phyloP scores from a whole-genome alignment of 1,140 invertebrate genomes.

The Drosophila takahashii region DNA sequence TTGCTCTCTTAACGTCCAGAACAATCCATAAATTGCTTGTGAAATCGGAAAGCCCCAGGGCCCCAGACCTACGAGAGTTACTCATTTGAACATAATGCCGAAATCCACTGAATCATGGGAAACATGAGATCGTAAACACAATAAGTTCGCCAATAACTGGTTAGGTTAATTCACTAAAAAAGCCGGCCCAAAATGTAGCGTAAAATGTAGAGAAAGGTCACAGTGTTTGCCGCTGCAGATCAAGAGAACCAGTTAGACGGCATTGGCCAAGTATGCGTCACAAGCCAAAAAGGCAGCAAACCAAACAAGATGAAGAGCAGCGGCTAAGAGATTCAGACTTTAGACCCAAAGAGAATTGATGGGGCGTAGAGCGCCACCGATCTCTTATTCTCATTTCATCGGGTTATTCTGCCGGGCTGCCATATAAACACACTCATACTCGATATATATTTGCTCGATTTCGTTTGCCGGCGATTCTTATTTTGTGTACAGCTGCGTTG shows the following conservation, averaged over 20 bases:
- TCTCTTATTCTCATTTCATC: neutral
- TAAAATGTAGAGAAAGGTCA: constrained; percentile 47
- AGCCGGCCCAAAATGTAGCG: constrained; percentile 26
- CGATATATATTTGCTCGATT: constrained; percentile 18
- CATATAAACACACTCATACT: neutral
- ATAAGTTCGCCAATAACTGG: constrained; percentile 34
- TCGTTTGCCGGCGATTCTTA: constrained; percentile 2
- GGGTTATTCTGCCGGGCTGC: constrained; percentile 9
- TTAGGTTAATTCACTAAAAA: constrained; percentile 44
- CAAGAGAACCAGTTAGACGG: constrained; percentile 48
- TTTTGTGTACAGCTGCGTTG: constrained; percentile 25
- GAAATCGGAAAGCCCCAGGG: constrained; percentile 39
- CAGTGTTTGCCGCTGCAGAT: constrained; percentile 27
- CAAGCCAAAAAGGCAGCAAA: constrained; percentile 5
- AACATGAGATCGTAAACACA: constrained; percentile 16
- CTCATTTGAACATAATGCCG: constrained; percentile 34
- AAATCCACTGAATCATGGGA: constrained; percentile 47
- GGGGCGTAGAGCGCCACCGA: constrained; percentile 6
- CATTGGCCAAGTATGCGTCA: constrained; percentile 26
- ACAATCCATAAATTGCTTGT: constrained; percentile 19
- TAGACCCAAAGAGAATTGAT: constrained; percentile 4
- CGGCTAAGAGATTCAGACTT: constrained; percentile 5
- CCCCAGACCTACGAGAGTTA: constrained; percentile 13
- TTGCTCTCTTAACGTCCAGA: constrained; percentile 36
- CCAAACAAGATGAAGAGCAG: constrained; percentile 15